phyloP scores from a whole-genome alignment of 1,140 invertebrate species.

The Parasteatoda tepidariorum region DNA sequence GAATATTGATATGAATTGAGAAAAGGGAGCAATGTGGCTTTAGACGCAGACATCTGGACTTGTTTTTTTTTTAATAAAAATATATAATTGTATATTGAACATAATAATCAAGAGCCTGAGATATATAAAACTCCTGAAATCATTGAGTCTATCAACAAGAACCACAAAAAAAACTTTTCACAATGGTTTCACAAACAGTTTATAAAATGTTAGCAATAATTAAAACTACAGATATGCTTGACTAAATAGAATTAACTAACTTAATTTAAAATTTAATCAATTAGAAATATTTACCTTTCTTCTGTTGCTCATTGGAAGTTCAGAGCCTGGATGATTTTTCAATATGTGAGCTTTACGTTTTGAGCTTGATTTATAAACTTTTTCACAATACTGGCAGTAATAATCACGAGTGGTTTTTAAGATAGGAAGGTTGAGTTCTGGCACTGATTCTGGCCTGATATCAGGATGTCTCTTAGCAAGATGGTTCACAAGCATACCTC shows the following conservation, averaged over 20 bases:
- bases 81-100: too few species aligned
- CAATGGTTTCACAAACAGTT: too few species aligned
- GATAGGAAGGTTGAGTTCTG: slow-evolving; percentile 85
- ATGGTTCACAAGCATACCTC: slow-evolving; percentile 88
- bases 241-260: background rate
- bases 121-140: too few species aligned
- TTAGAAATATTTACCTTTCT: slow-evolving; percentile 69
- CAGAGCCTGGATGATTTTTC: slow-evolving; percentile 84
- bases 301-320: slow-evolving; percentile 73
- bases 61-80: too few species aligned
- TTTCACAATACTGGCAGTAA: slow-evolving; percentile 88
- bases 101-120: too few species aligned
- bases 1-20: too few species aligned
- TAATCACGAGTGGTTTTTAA: slow-evolving; percentile 83
- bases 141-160: too few species aligned
- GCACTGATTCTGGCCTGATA: slow-evolving; percentile 79
- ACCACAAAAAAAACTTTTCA: too few species aligned
- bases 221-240: background rate
- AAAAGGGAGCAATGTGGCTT: too few species aligned
- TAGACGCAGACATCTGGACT: too few species aligned
- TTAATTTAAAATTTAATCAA: background rate
- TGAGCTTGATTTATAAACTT: slow-evolving; percentile 87
- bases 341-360: slow-evolving; percentile 87
- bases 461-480: slow-evolving; percentile 86
- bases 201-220: background rate